Percentiles rank a stretch among this genome's conserved stretches.
These are phyloP conservation scores for Drosophila azteca DNA, from an alignment of 1,140 invertebrate species.

Conservation along the genomic window DNA sequence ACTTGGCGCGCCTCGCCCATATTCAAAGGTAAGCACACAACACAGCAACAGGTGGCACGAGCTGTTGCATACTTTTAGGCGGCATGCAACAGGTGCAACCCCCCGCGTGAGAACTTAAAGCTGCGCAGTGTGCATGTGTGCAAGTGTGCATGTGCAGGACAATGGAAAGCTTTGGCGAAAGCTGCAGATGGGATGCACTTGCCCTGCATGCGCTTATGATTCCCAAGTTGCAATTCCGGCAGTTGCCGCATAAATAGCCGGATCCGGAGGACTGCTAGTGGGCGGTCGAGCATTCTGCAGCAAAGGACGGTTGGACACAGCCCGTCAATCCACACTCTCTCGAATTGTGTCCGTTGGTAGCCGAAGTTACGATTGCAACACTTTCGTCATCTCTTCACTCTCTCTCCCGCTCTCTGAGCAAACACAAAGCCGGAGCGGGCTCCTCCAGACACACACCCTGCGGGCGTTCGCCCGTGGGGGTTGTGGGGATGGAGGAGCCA, in stretches of 20 bases:
- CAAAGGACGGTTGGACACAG: constrained; percentile 74
- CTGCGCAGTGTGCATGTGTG: too few relatives aligned
- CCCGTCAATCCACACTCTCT: constrained; percentile 72
- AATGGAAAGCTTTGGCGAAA: constrained; percentile 37
- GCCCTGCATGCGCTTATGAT: constrained; percentile 34
- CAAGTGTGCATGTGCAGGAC: constrained; percentile 48
- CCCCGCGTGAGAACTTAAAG: constrained; percentile 2
- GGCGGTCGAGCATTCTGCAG: constrained; percentile 81
- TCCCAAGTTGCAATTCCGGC: constrained; percentile 59
- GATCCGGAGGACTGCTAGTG: constrained; percentile 5
- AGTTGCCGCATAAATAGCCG: constrained; percentile 45
- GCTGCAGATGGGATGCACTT: constrained; percentile 36
- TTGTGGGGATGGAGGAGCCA: constrained; percentile 4
- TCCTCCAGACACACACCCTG: not conserved
- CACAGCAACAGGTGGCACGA: constrained; percentile 10
- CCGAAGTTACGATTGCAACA: constrained; percentile 64
- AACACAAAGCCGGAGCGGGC: constrained; percentile 51
- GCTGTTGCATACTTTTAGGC: constrained; percentile 45
- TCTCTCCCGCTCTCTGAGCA: constrained; percentile 60
- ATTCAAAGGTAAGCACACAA: constrained; percentile 76
- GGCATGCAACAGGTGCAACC: constrained; percentile 12
- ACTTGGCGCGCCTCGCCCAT: constrained; percentile 83
- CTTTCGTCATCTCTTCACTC: constrained; percentile 72
- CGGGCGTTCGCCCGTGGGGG: too few relatives aligned
- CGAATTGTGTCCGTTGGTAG: constrained; percentile 75